Evolutionary conservation across 2,113 vertebrate species (phyloP).

Genomic region (Dipodomys stephensi): DNA sequence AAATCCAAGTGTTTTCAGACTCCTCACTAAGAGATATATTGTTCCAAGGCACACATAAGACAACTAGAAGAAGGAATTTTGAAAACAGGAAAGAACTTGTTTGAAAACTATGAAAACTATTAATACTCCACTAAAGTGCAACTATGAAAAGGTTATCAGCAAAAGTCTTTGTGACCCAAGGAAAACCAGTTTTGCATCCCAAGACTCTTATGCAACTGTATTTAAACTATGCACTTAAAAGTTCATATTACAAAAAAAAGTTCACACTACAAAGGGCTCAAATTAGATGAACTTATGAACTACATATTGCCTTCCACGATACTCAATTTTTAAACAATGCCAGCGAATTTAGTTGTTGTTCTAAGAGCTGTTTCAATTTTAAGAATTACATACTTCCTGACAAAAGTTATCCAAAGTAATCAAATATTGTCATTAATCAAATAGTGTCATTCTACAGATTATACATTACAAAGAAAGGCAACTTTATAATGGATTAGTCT

Average conservation of each 20-base stretch:
- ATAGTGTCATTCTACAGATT: not conserved
- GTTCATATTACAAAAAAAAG: slow-evolving; percentile 18
- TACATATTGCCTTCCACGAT: not conserved
- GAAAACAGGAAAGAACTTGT: slow-evolving; percentile 51
- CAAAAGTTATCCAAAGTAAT: not conserved
- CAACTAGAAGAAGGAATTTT: not conserved
- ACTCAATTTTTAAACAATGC: slow-evolving; percentile 12
- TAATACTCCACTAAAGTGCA: slow-evolving; percentile 36
- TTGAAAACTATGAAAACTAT: slow-evolving; percentile 48
- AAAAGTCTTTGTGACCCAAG: slow-evolving; percentile 55
- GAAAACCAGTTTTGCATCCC: slow-evolving; percentile 33
- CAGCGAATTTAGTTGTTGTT: not conserved
- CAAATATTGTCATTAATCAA: not conserved
- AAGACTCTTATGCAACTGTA: slow-evolving; percentile 37
- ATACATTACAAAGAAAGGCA: not conserved
- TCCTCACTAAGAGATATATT: not conserved
- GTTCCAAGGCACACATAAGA: slow-evolving; percentile 7
- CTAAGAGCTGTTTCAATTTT: not conserved
- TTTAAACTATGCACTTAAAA: slow-evolving; percentile 48
- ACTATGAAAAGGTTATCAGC: slow-evolving; percentile 52
- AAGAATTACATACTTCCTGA: not conserved
- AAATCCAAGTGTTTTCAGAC: slow-evolving; percentile 4
- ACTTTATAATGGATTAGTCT: not conserved
- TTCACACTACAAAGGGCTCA: slow-evolving; percentile 42
- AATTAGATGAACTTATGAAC: slow-evolving; percentile 44